Base-by-base conservation (phyloP, 37 sponge, comb jelly and placozoan genomes). In the Hexactinellida sp. region DNA sequence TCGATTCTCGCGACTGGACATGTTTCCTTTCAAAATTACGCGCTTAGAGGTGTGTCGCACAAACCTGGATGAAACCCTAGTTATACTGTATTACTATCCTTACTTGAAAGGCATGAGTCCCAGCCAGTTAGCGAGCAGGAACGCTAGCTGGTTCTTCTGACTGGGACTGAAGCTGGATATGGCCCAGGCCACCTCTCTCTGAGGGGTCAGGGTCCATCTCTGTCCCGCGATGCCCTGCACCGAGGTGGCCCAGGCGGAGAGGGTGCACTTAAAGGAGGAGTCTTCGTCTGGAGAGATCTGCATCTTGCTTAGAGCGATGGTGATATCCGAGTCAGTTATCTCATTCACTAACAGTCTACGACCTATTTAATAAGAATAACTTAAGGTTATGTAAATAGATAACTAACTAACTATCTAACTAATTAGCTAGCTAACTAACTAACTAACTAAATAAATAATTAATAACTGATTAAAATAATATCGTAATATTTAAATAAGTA, bases 271-370 rank as follows among this genome's bases (percentile, higher is more conserved):
- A n/a, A 63, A 63, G 25, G 76, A 63, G 76, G 76, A 63, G 30
- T 63, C 76, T 63, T 63, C 76, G 34, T 63, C 76, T 63, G 76
- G 76, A 63, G 76, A 63, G 5, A 63, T 63, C 76, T 63, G 76
- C 76, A 63, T 63, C 76, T 63, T 63, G 30, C 76, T 63, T 23
- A 63, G 76, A 32, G 76, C 76, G 34, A 63, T 63, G 13, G 76
- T 63, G 3, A 63, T 63, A 23, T 63, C 76, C 13, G 76, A 63
- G 76, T 63, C 76, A 32, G 76, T 63, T 10, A 63, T 63, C 76
- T 63, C 76, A n/a, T n/a, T 63, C 76, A 63, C 76, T n/a, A 63
- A n/a, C 28, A 63, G 76, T 63, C 76, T 63, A 63, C 76, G 76
- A 25, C 76, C 76, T 63, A 63, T n/a, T 5, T 63, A n/a, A 47